Evolutionary conservation across 2,888 invertebrate species (phyloP).

Genomic region (Ophonus ardosiacus): DNA sequence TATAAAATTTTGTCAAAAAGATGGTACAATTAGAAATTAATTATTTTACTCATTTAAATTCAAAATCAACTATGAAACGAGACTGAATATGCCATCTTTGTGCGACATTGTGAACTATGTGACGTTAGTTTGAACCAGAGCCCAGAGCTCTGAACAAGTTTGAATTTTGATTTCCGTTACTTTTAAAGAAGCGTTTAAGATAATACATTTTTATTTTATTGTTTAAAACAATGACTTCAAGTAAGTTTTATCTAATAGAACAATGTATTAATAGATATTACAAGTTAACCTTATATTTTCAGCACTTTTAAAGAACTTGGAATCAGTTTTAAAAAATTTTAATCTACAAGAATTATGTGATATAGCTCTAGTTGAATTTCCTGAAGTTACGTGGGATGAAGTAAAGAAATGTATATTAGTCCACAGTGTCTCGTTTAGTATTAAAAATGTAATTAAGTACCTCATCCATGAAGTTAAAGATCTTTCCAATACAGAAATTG

Average conservation of each 20-base stretch:
- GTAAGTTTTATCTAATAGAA: background rate
- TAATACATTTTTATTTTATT: no score
- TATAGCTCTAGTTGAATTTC: slow-evolving; percentile 30
- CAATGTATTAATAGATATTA: background rate
- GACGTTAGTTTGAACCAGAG: slow-evolving; percentile 20
- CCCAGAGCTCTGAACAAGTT: no score
- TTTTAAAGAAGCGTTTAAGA: no score
- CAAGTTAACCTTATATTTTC: slow-evolving; percentile 7
- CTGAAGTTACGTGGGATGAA: slow-evolving; percentile 42
- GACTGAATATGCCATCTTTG: background rate
- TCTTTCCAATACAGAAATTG: slow-evolving; percentile 5
- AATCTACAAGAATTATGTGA: slow-evolving; percentile 50
- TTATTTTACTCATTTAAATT: no score
- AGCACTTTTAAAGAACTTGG: background rate
- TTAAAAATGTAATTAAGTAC: slow-evolving; percentile 10
- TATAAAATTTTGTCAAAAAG: background rate
- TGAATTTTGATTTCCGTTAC: background rate
- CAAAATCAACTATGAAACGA: no score
- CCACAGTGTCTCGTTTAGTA: background rate
- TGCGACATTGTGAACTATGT: background rate
- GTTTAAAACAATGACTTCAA: slow-evolving; percentile 5
- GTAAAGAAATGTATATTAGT: slow-evolving; percentile 11
- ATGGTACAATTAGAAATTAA: background rate
- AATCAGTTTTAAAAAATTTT: slow-evolving; percentile 26
- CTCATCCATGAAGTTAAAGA: slow-evolving; percentile 8